These are phyloP conservation scores for Melanostoma mellinum DNA, from an alignment of 2,888 invertebrate genomes.

Conservation along the genomic window DNA sequence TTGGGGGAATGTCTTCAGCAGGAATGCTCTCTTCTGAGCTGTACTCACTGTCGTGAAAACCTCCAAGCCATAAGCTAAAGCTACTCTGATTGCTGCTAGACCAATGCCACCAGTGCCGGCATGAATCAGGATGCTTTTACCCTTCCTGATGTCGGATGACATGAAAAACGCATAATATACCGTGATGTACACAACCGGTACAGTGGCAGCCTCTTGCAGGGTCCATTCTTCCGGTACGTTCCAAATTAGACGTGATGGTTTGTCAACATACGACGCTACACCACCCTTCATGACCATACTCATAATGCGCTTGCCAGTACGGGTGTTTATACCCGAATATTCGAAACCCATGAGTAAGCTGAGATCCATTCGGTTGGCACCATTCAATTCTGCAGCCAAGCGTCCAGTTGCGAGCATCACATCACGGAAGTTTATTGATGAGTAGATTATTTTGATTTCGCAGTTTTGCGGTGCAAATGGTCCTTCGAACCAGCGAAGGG, in stretches of 20 bases:
- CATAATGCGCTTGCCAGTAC: constrained; percentile 86
- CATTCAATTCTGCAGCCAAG: constrained; percentile 91
- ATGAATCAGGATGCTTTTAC: constrained; percentile 83
- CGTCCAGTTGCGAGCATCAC: constrained; percentile 97
- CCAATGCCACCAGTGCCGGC: constrained; percentile 89
- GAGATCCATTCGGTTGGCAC: constrained; percentile 85
- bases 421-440: constrained; percentile 96
- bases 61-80: constrained; percentile 85
- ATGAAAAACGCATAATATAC: constrained; percentile 84
- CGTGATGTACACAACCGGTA: constrained; percentile 91
- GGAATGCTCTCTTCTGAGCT: constrained; percentile 85
- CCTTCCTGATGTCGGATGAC: constrained; percentile 78
- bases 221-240: constrained; percentile 88
- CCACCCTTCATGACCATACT: constrained; percentile 84
- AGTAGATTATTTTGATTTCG: constrained; percentile 83
- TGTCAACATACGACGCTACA: constrained; percentile 82
- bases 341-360: constrained; percentile 88
- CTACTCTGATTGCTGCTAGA: constrained; percentile 89
- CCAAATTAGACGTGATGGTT: constrained; percentile 83
- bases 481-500: constrained; percentile 92
- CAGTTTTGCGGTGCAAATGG: constrained; percentile 83
- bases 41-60: constrained; percentile 89
- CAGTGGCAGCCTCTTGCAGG: constrained; percentile 88
- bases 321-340: constrained; percentile 84
- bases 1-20: constrained; percentile 83